These are phyloP conservation scores for Electrona antarctica DNA, from an alignment of 2,113 vertebrate species.

Conservation along the genomic window DNA sequence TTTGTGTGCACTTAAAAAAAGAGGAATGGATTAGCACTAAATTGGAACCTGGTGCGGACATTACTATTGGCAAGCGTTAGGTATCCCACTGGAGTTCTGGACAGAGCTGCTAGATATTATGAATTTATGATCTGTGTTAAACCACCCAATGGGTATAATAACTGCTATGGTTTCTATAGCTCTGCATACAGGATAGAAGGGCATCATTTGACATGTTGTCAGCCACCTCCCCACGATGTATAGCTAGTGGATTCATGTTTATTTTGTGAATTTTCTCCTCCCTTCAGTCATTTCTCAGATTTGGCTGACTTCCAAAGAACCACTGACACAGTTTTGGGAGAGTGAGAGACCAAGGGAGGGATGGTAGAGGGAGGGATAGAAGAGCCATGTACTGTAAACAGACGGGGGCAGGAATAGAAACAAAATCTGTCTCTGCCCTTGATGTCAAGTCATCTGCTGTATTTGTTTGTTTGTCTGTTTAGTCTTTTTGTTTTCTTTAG, in stretches of 20 bases:
- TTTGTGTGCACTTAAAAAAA: too few species aligned
- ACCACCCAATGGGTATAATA: neutral
- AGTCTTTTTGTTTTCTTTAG: conserved; percentile 27
- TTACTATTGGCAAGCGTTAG: too few species aligned
- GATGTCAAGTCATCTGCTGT: conserved; percentile 4
- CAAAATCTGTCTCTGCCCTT: conserved; percentile 14
- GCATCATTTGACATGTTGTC: too few species aligned
- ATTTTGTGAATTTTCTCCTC: conserved; percentile 5
- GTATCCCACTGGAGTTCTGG: too few species aligned
- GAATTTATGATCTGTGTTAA: too few species aligned
- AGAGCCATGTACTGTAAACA: neutral
- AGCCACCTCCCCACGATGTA: neutral
- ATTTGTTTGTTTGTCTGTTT: neutral
- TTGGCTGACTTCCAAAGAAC: conserved; percentile 51
- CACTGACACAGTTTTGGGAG: conserved; percentile 29
- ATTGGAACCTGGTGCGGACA: too few species aligned
- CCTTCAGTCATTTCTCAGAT: conserved; percentile 23
- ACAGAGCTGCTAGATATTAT: too few species aligned
- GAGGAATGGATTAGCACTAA: too few species aligned
- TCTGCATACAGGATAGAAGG: neutral
- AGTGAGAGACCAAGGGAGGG: neutral
- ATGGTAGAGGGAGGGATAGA: neutral
- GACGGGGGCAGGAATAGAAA: neutral
- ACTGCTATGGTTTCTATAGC: neutral
- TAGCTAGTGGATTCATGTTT: conserved; percentile 18